Base-by-base conservation (phyloP, 37 sponge, comb jelly and placozoan genomes). In the Chondrilla cf. caribensis region DNA sequence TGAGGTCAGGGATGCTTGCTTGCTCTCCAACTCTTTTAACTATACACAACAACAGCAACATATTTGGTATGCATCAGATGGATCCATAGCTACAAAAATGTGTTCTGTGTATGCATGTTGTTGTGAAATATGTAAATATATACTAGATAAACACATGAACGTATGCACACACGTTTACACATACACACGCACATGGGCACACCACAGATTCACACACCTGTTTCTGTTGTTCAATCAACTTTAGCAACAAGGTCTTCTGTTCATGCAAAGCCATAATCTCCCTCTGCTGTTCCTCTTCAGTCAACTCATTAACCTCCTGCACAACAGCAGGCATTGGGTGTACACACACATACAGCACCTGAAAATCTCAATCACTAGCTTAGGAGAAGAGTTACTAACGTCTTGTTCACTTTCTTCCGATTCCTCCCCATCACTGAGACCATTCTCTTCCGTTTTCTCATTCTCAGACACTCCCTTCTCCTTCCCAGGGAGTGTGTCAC, bases 271-370 rank as follows among this genome's bases (percentile, higher is more conserved):
- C 72, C 28, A 77, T 79, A 78, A 85, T 70, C 17, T 89, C 66
- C 71, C 62, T 78, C 28, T 82, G 68, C 42, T 85, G 85, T 40
- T 85, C 83, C 0, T 83, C 79, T 36, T 81, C 47, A 22, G 86
- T 82, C 54, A 68, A 14, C 4, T 82, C 41, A 60, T 62, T 5
- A 15, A n/a, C 26, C 15, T 33, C 21, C 72, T 71, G 38, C 39
- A 32, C 39, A 33, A 15, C 38, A n/a, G n/a, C n/a, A n/a, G n/a
- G n/a, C n/a, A n/a, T n/a, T n/a, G n/a, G n/a, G n/a, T n/a, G n/a
- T n/a, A n/a, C n/a, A n/a, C n/a, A n/a, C n/a, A n/a, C n/a, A n/a
- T n/a, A n/a, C n/a, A n/a, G n/a, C n/a, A n/a, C n/a, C n/a, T n/a
- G n/a, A n/a, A n/a, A n/a, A n/a, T n/a, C n/a, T n/a, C n/a, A n/a